Conservation (phyloP, 1,140 invertebrate genomes). For the Leptinotarsa defecta region DNA sequence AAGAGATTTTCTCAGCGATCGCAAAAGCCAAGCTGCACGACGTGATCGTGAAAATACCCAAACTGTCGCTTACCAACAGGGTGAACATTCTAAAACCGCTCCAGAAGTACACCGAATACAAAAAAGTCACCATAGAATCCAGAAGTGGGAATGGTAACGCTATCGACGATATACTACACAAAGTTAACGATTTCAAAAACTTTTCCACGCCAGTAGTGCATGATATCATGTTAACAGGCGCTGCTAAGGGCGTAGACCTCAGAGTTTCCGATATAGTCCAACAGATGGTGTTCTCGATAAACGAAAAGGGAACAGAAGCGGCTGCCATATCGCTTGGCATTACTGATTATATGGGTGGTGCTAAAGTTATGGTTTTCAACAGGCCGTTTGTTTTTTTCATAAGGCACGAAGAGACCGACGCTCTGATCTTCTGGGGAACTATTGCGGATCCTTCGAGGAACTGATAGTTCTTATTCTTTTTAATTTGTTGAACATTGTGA, state of each 20-base stretch:
- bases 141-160: constrained; percentile 3
- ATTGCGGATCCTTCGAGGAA: constrained; percentile 39
- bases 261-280: constrained; percentile 44
- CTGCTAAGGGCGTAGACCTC: constrained; percentile 32
- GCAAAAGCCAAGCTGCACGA: constrained; percentile 29
- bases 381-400: constrained; percentile 76
- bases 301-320: constrained; percentile 73
- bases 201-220: constrained; percentile 27
- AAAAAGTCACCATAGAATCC: constrained; percentile 19
- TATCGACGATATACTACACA: constrained; percentile 37
- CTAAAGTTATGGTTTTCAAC: constrained; percentile 57
- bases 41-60: constrained; percentile 45
- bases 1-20: constrained; percentile 36
- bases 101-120: constrained; percentile 40
- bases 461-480: neutral
- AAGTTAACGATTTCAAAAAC: constrained; percentile 35
- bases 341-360: constrained; percentile 53
- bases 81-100: constrained; percentile 44
- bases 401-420: constrained; percentile 62
- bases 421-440: constrained; percentile 69
- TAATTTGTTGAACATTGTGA: neutral
- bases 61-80: constrained; percentile 41
- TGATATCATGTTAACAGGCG: constrained; percentile 35
- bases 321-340: constrained; percentile 68
- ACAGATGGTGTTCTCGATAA: constrained; percentile 59